A percentile compares a stretch with the other conserved stretches of the same genome.
Conservation (phyloP, 2,113 vertebrate genomes). For the Thermophis baileyi region DNA sequence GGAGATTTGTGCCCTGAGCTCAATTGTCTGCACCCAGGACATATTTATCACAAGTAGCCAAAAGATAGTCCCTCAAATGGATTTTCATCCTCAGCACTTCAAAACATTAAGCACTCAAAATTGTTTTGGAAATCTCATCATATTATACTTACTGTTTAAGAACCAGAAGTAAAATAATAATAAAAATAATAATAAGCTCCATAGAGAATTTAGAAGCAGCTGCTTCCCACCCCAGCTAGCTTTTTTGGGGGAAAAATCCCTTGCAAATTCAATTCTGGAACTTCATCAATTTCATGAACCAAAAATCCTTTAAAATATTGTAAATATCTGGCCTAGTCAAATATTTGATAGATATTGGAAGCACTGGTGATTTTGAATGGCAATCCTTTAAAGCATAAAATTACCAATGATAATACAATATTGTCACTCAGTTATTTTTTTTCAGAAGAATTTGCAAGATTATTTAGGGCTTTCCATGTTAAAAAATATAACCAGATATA, state of each 20-base stretch:
- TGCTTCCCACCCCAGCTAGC: not conserved
- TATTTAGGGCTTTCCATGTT: not conserved
- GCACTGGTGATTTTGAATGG: not conserved
- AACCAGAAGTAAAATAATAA: constrained; percentile 51
- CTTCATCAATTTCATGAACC: not conserved
- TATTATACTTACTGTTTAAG: constrained; percentile 59
- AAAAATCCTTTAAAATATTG: not conserved
- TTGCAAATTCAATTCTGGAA: not conserved
- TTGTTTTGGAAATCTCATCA: constrained; percentile 69
- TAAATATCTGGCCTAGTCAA: not conserved
- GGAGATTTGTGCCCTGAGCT: constrained; percentile 47
- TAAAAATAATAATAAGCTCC: constrained; percentile 32
- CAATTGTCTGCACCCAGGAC: constrained; percentile 46
- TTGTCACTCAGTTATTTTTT: not conserved
- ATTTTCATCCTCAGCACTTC: constrained; percentile 69
- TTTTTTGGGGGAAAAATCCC: too few relatives aligned
- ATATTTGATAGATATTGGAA: not conserved
- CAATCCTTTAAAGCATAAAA: not conserved
- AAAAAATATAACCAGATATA: not conserved
- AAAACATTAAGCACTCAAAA: constrained; percentile 53
- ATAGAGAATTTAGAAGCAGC: not conserved
- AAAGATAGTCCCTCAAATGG: constrained; percentile 63
- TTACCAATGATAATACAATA: not conserved
- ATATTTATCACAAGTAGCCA: constrained; percentile 58
- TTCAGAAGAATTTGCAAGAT: not conserved